Base-by-base conservation (phyloP, 2,113 vertebrate species). In the Engystomops pustulosus region DNA sequence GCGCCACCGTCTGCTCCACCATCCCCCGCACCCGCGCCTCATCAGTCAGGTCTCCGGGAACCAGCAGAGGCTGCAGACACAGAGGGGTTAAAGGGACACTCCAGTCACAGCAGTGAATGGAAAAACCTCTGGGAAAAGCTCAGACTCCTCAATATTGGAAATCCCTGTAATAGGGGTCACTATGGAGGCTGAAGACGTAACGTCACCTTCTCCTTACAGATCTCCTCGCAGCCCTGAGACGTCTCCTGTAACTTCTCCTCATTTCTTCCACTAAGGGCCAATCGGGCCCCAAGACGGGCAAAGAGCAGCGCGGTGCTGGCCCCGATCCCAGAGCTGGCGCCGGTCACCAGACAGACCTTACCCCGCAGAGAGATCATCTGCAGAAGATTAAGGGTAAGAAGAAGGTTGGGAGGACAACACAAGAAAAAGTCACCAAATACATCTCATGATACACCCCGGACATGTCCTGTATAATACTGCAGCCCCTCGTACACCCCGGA, bases 301-400 rank as follows among this genome's bases (percentile, higher is more conserved):
- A 95, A 94, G 44, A 95, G 88, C 30, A 92, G 14, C 12, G 92
- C 90, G 0, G 94, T 90, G 0, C 92, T 93, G 0, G 94, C 94
- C 0, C 94, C 94, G 9, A 95, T 95, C 0, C 94, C 94, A 0
- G 94, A 95, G 85, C 94, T 95, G 83, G 94, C 94, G 0, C 94
- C 94, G 0, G 94, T 95, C 58, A 95, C 89, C 30, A 95, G 87
- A 2, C 89, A 20, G 41, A 95, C 94, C 76, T 95, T 95, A 4
- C 89, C 93, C 58, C 80, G 89, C 68, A 95, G 87, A 4, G 93
- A 94, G 3, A 85, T 85, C 2, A 94, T 90, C 94, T 95, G 7
- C 25, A 7, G 23, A 34, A 1, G 1, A 18, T 18, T 17, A 53
- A 30, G 17, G 17, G 27, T 32, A 11, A 14, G 1, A 10, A 2